Conservation (phyloP, 2,113 vertebrate genomes). For the Cyprinodon brontotheroides region DNA sequence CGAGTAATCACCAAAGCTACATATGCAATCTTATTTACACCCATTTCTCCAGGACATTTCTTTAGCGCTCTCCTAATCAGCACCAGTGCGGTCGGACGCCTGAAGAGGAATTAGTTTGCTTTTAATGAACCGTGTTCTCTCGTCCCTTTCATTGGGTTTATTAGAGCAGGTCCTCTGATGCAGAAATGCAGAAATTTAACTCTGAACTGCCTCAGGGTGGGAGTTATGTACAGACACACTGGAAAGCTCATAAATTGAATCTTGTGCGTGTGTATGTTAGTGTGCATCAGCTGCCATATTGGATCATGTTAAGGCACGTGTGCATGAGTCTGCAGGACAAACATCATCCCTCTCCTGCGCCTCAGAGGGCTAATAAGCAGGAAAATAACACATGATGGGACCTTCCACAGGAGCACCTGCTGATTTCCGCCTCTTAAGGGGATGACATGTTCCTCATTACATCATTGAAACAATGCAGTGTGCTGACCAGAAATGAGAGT, state of each 20-base stretch:
- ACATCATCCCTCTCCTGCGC: not conserved
- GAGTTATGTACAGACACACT: not conserved
- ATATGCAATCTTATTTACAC: not conserved
- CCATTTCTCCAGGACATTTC: not conserved
- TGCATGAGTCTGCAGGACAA: not conserved
- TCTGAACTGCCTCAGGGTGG: not conserved
- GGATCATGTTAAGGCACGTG: not conserved
- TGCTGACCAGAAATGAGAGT: not conserved
- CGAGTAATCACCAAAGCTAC: not conserved
- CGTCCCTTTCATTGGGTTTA: not conserved
- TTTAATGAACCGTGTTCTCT: not conserved
- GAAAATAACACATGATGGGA: not conserved
- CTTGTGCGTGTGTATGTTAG: not conserved
- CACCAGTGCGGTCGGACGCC: not conserved
- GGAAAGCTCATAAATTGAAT: not conserved
- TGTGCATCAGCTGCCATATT: not conserved
- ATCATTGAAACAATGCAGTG: not conserved
- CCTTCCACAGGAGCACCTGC: conserved; percentile 6
- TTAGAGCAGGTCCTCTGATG: not conserved
- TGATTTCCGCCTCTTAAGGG: conserved; percentile 10
- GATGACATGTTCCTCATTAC: not conserved
- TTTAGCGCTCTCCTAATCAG: not conserved
- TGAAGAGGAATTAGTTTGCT: not conserved
- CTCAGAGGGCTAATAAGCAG: conserved; percentile 6
- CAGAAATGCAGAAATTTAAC: not conserved